Base-by-base conservation (phyloP, 2,113 vertebrate genomes). In the Carollia perspicillata region DNA sequence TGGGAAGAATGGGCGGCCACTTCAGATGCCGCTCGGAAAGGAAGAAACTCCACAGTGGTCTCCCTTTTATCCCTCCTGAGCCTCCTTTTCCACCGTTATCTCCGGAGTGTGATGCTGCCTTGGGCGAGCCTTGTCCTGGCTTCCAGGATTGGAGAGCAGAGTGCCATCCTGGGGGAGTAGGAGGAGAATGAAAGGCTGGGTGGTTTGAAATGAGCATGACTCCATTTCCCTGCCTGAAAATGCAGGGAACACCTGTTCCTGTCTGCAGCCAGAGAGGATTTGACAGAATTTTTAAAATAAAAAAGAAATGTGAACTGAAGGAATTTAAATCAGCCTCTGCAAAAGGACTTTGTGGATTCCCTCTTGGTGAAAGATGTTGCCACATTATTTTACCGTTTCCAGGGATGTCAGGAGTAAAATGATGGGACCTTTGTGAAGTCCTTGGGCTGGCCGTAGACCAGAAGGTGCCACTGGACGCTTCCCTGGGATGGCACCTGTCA, bases 271-370 rank as follows among this genome's bases (percentile, higher is more conserved):
- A 78, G 63, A 77, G 8, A 86, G 44, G 58, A 69, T 72, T 84
- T 58, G 86, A 89, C n/a, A 84, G 87, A 81, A 42, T 55, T 72
- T 81, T 93, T 37, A 55, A 93, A 84, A 47, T 35, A 30, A 65
- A 77, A 75, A 83, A 26, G 37, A 65, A 65, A 55, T 18, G 6
- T n/a, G 42, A 85, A 85, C 89, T 49, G 33, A 91, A 83, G 60
- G 63, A 53, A 94, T 83, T 74, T 63, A 53, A 74, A 66, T 89
- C 17, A 80, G 55, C 47, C 74, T 86, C 74, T 93, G 33, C 6
- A 1, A 84, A 80, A 96, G 60, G 44, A 49, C 77, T 95, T 74
- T 16, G 18, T 53, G 79, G 79, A 63, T 42, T 91, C 10, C 20
- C 5, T 68, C 8, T 83, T 5, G 8, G 51, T 93, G 84, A 51